Percentiles rank a stretch among this genome's conserved stretches.
Conservation (phyloP, 2,113 vertebrate genomes). For the Aythya baeri region DNA sequence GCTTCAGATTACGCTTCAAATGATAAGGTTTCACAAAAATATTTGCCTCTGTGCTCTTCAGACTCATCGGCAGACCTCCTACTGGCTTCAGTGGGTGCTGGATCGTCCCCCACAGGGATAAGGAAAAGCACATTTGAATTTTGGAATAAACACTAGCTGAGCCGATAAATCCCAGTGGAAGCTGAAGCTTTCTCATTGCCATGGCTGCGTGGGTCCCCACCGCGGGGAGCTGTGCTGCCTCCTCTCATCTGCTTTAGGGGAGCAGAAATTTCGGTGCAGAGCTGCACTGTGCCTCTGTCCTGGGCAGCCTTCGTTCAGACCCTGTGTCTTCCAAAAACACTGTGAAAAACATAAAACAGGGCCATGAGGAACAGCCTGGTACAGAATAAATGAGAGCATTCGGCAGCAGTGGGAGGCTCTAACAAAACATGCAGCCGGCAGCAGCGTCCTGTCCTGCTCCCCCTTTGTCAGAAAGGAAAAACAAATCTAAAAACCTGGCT, state of each 20-base stretch:
- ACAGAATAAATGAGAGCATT: not conserved
- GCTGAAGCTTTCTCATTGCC: not conserved
- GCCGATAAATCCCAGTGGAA: not conserved
- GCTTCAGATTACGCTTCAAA: not conserved
- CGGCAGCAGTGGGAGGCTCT: not conserved
- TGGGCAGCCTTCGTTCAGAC: not conserved
- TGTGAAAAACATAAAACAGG: not conserved
- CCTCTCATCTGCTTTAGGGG: not conserved
- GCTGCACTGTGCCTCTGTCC: not conserved
- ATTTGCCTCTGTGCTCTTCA: not conserved
- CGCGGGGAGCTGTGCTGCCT: not conserved
- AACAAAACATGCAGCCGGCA: not conserved
- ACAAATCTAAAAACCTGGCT: not conserved
- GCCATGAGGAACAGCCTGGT: not conserved
- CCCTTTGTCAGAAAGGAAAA: not conserved
- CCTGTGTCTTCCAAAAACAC: not conserved
- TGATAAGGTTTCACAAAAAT: not conserved
- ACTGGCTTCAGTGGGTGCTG: not conserved
- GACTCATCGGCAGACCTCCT: not conserved
- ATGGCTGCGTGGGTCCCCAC: not conserved
- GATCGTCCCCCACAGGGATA: not conserved
- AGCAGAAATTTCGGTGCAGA: not conserved
- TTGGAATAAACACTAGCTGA: not conserved
- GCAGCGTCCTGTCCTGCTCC: not conserved
- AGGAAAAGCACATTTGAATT: not conserved